Evolutionary conservation across 2,797 vertebrate species (phyloP), one percentile per base, ranked within the genome.

Genomic region (Clarias platycephalus): DNA sequence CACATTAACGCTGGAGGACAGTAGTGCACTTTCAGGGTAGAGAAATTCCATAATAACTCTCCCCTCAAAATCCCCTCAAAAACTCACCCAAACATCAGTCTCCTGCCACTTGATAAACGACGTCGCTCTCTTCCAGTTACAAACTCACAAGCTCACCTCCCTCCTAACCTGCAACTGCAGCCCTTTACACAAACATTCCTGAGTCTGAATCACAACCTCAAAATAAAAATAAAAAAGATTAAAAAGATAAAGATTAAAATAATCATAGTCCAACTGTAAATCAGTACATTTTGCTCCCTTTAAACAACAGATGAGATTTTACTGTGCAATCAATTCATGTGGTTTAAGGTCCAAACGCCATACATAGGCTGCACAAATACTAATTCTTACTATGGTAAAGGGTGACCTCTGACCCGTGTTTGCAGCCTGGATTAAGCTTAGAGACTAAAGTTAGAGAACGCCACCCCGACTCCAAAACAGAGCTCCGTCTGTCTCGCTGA

Each of bases 191-290:
- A 81, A 79, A 87, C 68, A 81, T 88, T 87, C 88, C 90, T 84
- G 86, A 88, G 90, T 78, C 86, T 80, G 82, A 78, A 88, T 83
- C 70, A 55, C 81, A 63, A 86, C 67, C 13, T 76, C 58, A 82
- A 88, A 84, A 74, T 34, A 80, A 88, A 67, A 40, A 63, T 5
- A 40, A 75, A 24, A 83, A 1, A 37, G 4, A 71, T n/a, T 13
- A 24, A 37, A 67, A 67, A 28, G 26, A 66, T 37, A 77, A 77
- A 77, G 28, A 28, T 55, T 60, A 64, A 68, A 83, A 87, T 80
- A 82, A 82, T 37, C 24, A 85, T 82, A 91, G 88, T 87, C 84
- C 86, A 89, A 87, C 62, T 74, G 58, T 37, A 87, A 62, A 71
- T 67, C 55, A 60, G 79, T 31, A 84, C 24, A 67, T 28, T 34